phyloP scores from a whole-genome alignment of 1,140 invertebrate species.

The Monochamus saltuarius region DNA sequence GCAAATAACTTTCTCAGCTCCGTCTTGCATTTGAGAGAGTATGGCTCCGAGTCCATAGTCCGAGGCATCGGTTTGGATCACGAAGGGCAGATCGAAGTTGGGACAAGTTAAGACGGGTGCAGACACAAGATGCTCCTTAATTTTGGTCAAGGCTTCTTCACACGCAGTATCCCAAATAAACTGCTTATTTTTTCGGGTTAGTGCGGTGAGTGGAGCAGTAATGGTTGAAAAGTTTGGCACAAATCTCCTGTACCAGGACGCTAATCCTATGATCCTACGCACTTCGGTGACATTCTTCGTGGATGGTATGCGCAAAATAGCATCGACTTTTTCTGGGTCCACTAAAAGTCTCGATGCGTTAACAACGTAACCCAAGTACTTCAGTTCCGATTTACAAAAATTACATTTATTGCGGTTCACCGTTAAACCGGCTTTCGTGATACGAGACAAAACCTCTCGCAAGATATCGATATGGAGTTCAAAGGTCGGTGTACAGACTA shows the following conservation, averaged over 20 bases:
- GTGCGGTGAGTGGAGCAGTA: constrained; percentile 38
- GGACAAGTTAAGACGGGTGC: constrained; percentile 33
- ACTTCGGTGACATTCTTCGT: constrained; percentile 49
- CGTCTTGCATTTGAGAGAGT: constrained; percentile 28
- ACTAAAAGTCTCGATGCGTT: constrained; percentile 38
- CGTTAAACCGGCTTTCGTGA: constrained; percentile 36
- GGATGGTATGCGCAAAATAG: constrained; percentile 32
- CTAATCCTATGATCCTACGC: constrained; percentile 52
- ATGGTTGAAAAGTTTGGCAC: constrained; percentile 42
- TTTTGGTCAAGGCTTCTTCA: constrained; percentile 12
- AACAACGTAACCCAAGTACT: constrained; percentile 46
- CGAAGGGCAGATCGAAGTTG: constrained; percentile 28
- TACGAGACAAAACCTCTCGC: constrained; percentile 29
- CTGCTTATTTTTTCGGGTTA: constrained; percentile 27
- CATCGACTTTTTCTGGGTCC: constrained; percentile 52
- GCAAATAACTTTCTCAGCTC: constrained; percentile 14
- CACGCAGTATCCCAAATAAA: constrained; percentile 19
- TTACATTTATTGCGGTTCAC: constrained; percentile 44
- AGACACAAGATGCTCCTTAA: constrained; percentile 23
- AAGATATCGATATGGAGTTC: constrained; percentile 33
- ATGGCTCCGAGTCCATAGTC: constrained; percentile 32
- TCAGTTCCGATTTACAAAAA: constrained; percentile 40
- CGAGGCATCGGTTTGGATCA: constrained; percentile 21
- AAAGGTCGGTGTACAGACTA: constrained; percentile 31
- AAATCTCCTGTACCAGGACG: constrained; percentile 48